These are phyloP conservation scores for Tetramorium simillimum DNA, from an alignment of 1,140 invertebrate species.

Conservation along the genomic window DNA sequence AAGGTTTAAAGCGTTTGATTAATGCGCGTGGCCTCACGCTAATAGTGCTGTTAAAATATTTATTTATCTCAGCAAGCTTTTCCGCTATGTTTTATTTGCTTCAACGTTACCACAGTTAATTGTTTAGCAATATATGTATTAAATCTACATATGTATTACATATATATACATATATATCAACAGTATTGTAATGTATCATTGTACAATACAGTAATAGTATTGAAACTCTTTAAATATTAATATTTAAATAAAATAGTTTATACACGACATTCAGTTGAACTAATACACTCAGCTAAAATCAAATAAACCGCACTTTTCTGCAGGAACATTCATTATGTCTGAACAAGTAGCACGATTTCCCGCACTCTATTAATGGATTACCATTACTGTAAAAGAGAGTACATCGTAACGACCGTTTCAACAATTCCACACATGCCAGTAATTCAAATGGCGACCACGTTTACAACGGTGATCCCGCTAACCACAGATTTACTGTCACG, in stretches of 20 bases:
- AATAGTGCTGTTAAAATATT: not conserved
- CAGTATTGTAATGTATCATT: not conserved
- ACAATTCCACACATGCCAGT: constrained; percentile 58
- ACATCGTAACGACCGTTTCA: constrained; percentile 61
- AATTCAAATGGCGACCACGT: constrained; percentile 65
- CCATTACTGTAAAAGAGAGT: constrained; percentile 8
- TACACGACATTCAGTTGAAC: not conserved
- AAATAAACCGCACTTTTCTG: not conserved
- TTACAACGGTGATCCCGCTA: constrained; percentile 65
- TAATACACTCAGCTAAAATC: not conserved
- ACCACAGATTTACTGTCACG: constrained; percentile 71
- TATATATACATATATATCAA: too few relatives aligned
- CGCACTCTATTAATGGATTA: constrained; percentile 52
- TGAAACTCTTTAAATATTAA: not conserved
- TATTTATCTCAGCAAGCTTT: not conserved
- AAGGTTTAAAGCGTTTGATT: constrained; percentile 24
- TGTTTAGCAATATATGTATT: not conserved
- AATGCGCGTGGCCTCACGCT: not conserved
- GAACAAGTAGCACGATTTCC: constrained; percentile 16
- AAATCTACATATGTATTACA: too few relatives aligned
- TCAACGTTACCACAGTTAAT: not conserved
- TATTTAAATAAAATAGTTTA: not conserved
- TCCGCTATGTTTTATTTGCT: not conserved
- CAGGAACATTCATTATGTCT: constrained; percentile 30
- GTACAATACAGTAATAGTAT: not conserved